A percentile compares a stretch with the other conserved stretches of the same genome.
These are phyloP conservation scores for Pachymerium ferrugineum DNA, from an alignment of 2,888 invertebrate species.

Conservation along the genomic window DNA sequence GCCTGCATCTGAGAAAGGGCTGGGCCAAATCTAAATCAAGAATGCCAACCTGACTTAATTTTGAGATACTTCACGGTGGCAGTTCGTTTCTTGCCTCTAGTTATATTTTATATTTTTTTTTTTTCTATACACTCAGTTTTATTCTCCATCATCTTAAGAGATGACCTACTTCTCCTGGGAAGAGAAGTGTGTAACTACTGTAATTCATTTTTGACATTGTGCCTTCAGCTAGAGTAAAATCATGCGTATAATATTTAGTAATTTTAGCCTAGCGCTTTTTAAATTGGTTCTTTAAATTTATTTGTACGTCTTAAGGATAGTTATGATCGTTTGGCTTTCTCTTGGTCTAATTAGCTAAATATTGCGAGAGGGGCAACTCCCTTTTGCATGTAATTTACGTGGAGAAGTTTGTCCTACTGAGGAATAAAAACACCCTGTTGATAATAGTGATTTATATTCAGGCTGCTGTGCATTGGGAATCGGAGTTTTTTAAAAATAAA, in stretches of 20 bases:
- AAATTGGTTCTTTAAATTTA: background rate
- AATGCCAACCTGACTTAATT: slow-evolving; percentile 7
- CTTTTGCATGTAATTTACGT: background rate
- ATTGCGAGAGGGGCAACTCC: background rate
- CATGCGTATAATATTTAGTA: background rate
- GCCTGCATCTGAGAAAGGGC: background rate
- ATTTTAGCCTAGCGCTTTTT: background rate
- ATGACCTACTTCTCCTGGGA: slow-evolving; percentile 2
- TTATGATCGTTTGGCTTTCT: background rate
- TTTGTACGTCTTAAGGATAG: background rate
- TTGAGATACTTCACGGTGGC: background rate
- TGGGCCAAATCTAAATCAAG: background rate
- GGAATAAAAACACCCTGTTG: background rate
- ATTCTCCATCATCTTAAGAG: background rate
- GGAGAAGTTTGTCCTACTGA: slow-evolving; percentile 8
- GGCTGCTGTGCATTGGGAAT: background rate
- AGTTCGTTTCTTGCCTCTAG: background rate
- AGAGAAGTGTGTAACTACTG: slow-evolving; percentile 13
- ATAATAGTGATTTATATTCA: background rate
- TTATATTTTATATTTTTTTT: background rate
- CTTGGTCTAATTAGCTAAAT: background rate
- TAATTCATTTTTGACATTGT: slow-evolving; percentile 2
- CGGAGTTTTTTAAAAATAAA: background rate
- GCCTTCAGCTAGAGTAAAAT: background rate
- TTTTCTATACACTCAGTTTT: background rate